Conservation (phyloP, 2,113 vertebrate species). For the Helogale parvula region DNA sequence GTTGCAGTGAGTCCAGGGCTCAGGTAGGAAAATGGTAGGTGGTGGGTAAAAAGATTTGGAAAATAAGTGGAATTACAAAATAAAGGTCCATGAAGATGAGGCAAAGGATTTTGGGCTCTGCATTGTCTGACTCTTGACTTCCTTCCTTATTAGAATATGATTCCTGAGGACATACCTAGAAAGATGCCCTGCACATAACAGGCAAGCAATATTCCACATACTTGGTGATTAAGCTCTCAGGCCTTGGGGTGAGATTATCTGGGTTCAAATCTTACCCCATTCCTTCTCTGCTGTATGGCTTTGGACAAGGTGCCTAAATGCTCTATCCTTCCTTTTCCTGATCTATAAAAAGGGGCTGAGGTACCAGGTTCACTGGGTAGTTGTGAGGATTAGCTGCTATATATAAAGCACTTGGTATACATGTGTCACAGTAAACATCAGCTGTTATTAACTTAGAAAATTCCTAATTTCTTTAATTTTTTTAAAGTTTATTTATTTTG, state of each 20-base stretch:
- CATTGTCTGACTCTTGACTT: neutral
- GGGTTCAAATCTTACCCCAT: neutral
- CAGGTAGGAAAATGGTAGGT: neutral
- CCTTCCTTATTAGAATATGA: neutral
- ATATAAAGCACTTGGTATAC: neutral
- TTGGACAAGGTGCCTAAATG: neutral
- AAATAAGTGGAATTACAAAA: neutral
- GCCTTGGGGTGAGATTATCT: neutral
- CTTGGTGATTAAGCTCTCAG: neutral
- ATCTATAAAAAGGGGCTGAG: neutral
- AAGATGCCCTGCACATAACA: neutral
- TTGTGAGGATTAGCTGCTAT: neutral
- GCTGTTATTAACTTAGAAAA: neutral
- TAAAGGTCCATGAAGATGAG: neutral
- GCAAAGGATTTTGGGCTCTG: neutral
- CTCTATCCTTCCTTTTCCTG: neutral
- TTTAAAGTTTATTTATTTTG: too few species aligned
- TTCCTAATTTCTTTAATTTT: neutral
- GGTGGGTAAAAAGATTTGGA: neutral
- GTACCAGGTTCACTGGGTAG: neutral
- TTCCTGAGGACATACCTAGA: neutral
- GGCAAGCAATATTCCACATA: neutral
- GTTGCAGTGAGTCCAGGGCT: neutral
- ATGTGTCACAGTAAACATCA: neutral
- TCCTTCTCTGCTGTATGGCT: neutral